These are phyloP conservation scores for Volucella zonaria DNA, from an alignment of 2,888 invertebrate species.

Conservation along the genomic window DNA sequence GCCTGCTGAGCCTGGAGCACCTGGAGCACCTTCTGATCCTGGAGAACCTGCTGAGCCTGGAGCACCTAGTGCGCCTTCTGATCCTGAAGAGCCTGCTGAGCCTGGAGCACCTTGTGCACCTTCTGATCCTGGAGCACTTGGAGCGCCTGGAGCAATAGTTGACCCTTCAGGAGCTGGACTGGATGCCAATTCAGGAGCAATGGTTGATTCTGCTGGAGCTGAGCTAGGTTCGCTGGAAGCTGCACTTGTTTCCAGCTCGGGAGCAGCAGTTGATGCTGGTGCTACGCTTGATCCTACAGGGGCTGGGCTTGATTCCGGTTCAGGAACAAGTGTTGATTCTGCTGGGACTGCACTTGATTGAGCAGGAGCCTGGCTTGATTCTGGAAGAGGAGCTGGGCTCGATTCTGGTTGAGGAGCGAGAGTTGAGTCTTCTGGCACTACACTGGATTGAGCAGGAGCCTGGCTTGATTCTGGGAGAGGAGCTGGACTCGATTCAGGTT, in stretches of 20 bases:
- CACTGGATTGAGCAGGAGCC: too few species aligned
- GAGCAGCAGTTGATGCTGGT: too few species aligned
- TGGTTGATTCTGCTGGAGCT: not conserved
- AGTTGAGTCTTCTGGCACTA: not conserved
- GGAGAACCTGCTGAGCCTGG: not conserved
- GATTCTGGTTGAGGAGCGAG: not conserved
- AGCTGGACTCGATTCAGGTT: too few species aligned
- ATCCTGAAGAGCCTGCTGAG: not conserved
- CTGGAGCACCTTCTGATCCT: too few species aligned
- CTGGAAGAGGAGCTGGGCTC: not conserved
- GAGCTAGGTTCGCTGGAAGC: not conserved
- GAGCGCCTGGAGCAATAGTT: not conserved
- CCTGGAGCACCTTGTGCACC: not conserved
- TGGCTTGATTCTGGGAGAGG: too few species aligned
- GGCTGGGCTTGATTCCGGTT: too few species aligned
- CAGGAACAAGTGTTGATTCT: too few species aligned
- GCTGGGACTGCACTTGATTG: too few species aligned
- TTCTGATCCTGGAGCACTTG: not conserved
- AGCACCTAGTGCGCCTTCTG: not conserved
- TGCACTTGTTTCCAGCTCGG: too few species aligned
- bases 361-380: not conserved
- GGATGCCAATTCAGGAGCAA: not conserved
- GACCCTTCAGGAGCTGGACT: not conserved
- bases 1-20: conserved; percentile 1
- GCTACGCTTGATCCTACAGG: not conserved